These are phyloP conservation scores for Diaperis boleti DNA, from an alignment of 2,888 invertebrate species.

Conservation along the genomic window DNA sequence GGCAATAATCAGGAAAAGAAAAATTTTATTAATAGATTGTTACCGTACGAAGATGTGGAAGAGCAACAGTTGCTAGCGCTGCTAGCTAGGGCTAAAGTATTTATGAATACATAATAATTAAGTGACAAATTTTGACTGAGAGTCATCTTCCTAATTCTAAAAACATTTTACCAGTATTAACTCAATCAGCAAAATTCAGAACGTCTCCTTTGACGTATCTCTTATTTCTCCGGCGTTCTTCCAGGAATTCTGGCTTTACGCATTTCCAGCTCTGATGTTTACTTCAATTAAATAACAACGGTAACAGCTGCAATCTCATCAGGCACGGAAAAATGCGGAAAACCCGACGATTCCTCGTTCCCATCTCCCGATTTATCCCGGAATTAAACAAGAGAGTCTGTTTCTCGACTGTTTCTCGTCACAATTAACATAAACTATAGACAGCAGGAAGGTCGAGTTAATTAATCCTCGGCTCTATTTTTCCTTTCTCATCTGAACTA, in stretches of 20 bases:
- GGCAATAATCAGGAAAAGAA: too few relatives aligned
- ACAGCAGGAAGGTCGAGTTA: conserved; percentile 7
- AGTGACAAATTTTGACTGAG: too few relatives aligned
- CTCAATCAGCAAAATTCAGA: too few relatives aligned
- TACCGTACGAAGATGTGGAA: too few relatives aligned
- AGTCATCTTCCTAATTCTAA: too few relatives aligned
- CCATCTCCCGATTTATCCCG: conserved; percentile 17
- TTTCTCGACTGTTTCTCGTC: conserved; percentile 22
- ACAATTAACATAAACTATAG: conserved; percentile 32
- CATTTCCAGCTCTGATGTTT: conserved; percentile 14
- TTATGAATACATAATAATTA: too few relatives aligned
- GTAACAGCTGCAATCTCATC: conserved; percentile 18
- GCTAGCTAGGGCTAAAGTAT: too few relatives aligned
- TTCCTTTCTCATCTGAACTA: too few relatives aligned
- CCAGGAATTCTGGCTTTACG: conserved; percentile 17
- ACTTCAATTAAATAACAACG: conserved; percentile 22
- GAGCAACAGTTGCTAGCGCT: too few relatives aligned
- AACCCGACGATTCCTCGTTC: conserved; percentile 2
- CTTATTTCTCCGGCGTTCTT: conserved; percentile 1
- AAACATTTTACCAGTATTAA: too few relatives aligned
- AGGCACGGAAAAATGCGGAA: conserved; percentile 14
- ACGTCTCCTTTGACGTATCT: too few relatives aligned
- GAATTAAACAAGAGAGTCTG: conserved; percentile 17
- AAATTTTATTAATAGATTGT: too few relatives aligned
- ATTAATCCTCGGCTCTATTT: conserved; percentile 16